Evolutionary conservation across 2,797 vertebrate species (phyloP).

Genomic region (Sebastes aleutianus): DNA sequence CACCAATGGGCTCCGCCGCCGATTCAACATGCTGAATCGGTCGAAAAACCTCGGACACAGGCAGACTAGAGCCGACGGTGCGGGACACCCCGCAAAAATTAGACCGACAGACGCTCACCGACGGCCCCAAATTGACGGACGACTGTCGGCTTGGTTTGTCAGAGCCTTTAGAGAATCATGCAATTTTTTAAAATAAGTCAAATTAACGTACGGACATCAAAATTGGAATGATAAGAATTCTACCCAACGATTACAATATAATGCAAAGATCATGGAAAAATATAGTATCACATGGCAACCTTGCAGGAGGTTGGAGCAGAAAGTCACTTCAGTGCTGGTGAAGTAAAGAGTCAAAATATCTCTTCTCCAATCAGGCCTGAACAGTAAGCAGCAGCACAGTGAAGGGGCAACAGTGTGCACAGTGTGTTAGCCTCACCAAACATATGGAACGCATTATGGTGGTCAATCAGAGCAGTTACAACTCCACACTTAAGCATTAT

Average conservation of each 20-base stretch:
- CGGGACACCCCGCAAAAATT: too few species aligned
- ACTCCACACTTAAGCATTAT: conserved; percentile 45
- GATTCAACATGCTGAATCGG: too few species aligned
- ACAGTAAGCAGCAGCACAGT: conserved; percentile 28
- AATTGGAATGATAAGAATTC: background rate
- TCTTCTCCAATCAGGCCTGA: conserved; percentile 33
- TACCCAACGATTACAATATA: background rate
- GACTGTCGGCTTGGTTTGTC: too few species aligned
- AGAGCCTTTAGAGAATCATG: background rate
- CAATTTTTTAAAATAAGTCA: background rate
- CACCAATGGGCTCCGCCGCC: too few species aligned
- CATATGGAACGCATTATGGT: conserved; percentile 69
- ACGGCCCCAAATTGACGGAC: too few species aligned
- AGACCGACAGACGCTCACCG: too few species aligned
- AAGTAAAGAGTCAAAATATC: conserved; percentile 23
- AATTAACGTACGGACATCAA: too few species aligned
- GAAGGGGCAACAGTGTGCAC: conserved; percentile 37
- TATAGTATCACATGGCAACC: background rate
- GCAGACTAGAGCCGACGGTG: too few species aligned
- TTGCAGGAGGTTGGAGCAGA: background rate
- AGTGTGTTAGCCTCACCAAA: conserved; percentile 12
- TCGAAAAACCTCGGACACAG: too few species aligned
- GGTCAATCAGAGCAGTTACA: conserved; percentile 51
- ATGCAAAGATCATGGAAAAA: background rate
- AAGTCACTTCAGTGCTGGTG: background rate